Base-by-base conservation (phyloP, 23 tunicate genomes). In the Corella eumyota region DNA sequence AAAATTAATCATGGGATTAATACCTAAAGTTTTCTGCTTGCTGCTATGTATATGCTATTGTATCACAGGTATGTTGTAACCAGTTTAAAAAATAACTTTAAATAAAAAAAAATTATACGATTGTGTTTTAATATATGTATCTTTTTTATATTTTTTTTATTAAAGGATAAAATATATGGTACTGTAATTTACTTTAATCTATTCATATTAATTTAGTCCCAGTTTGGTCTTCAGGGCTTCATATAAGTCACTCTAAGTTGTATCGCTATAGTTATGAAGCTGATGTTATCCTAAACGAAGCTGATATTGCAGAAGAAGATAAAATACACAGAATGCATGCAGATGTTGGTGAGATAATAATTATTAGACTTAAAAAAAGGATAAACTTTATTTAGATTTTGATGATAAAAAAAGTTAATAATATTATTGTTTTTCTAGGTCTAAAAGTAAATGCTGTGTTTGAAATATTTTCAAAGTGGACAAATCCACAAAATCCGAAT, bases 201-300 rank as follows among this genome's bases (percentile, higher is more conserved):
- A 25, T 53, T 22, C n/a, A 19, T 53, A 22, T 53, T 11, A 6
- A 22, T 13, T 25, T 21, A 62, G 68, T 66, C 19, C 59, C 82
- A 3, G 82, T 75, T 75, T 72, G 73, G 2, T 75, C 82, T 30
- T 66, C 82, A 7, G 82, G 82, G 9, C 67, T 70, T 1, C 50
- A 63, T 78, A 50, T 71, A 19, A 73, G 73, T n/a, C 69, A 68
- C n/a, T 45, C 77, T 23, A 68, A 61, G 45, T 29, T 51, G 25
- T 88, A 68, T 47, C 88, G 81, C n/a, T 88, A 88, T 47, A 88
- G 83, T 48, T 88, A 88, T 62, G 96, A 88, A 73, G 81, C 88
- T 13, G 81, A 88, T 62, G 88, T 75, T 23, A 70, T 71, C 26
- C 57, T 88, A 34, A 88, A 88, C 56, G 96, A 88, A 73, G 96